phyloP scores from a whole-genome alignment of 2,797 vertebrate species.

The Karalla daura region DNA sequence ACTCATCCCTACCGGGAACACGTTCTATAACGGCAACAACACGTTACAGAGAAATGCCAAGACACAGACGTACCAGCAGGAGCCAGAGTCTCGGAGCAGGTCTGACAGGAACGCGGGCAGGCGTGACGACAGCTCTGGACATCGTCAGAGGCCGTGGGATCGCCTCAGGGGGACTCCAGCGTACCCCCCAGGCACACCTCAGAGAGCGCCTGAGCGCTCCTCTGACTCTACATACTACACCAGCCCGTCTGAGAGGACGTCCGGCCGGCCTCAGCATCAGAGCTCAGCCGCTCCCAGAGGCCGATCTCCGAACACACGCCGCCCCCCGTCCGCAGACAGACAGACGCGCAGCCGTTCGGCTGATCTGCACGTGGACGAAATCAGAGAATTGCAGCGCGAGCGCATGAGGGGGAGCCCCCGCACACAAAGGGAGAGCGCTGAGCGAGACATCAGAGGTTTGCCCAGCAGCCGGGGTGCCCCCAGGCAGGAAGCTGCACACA shows the following conservation, averaged over 20 bases:
- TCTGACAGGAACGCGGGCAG: slow-evolving; percentile 25
- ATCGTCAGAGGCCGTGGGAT: slow-evolving; percentile 77
- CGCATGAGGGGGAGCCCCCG: slow-evolving; percentile 46
- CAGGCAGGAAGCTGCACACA: slow-evolving; percentile 62
- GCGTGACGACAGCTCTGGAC: slow-evolving; percentile 15
- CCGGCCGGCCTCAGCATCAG: too few relatives aligned
- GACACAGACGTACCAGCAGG: slow-evolving; percentile 65
- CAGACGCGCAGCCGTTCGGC: slow-evolving; percentile 37
- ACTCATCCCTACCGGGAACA: slow-evolving; percentile 70
- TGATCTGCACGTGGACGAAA: too few relatives aligned
- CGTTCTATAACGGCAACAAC: slow-evolving; percentile 56
- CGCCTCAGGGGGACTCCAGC: slow-evolving; percentile 77
- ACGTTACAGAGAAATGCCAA: slow-evolving; percentile 50
- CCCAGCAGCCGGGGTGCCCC: slow-evolving; percentile 48
- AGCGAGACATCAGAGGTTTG: slow-evolving; percentile 56
- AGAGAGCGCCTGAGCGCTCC: slow-evolving; percentile 28
- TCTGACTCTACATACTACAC: slow-evolving; percentile 64
- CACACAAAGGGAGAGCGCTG: slow-evolving; percentile 48
- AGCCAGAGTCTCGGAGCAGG: slow-evolving; percentile 9
- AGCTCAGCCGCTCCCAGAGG: slow-evolving; percentile 8
- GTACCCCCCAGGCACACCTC: slow-evolving; percentile 64
- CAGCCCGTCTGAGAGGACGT: slow-evolving; percentile 12
- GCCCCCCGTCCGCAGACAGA: slow-evolving; percentile 14
- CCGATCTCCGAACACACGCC: slow-evolving; percentile 35
- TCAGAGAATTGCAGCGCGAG: too few relatives aligned